Conservation (phyloP, 2,797 vertebrate species). For the Podarcis lilfordi region DNA sequence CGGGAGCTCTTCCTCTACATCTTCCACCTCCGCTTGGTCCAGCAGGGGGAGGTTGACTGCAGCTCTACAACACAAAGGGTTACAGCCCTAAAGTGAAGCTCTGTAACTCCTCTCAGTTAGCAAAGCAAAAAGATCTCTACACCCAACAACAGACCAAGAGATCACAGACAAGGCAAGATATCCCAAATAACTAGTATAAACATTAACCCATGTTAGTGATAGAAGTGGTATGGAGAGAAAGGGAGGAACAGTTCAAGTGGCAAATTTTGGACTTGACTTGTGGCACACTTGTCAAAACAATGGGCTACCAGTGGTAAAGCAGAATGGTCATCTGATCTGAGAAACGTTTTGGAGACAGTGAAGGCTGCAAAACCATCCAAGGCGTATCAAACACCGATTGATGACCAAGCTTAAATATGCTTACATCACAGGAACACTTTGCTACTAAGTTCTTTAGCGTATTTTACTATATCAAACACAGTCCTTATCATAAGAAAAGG, state of each 20-base stretch:
- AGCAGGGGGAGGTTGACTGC: conserved; percentile 31
- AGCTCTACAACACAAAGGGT: conserved; percentile 15
- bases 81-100: neutral
- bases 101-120: neutral
- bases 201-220: neutral
- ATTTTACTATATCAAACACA: neutral
- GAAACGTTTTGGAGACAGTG: neutral
- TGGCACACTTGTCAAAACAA: neutral
- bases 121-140: conserved; percentile 4
- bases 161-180: neutral
- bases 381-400: neutral
- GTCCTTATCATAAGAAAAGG: neutral
- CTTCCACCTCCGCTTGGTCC: conserved; percentile 62
- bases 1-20: conserved; percentile 82
- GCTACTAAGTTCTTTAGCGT: neutral
- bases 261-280: neutral
- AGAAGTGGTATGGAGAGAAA: neutral
- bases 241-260: neutral
- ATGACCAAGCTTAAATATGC: neutral
- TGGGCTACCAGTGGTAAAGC: neutral
- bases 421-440: neutral
- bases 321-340: neutral
- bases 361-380: neutral
- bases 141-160: neutral
- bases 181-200: neutral